Base-by-base conservation (phyloP, 53 echinoderm and acorn worm genomes). In the Mesocentrotus franciscanus region DNA sequence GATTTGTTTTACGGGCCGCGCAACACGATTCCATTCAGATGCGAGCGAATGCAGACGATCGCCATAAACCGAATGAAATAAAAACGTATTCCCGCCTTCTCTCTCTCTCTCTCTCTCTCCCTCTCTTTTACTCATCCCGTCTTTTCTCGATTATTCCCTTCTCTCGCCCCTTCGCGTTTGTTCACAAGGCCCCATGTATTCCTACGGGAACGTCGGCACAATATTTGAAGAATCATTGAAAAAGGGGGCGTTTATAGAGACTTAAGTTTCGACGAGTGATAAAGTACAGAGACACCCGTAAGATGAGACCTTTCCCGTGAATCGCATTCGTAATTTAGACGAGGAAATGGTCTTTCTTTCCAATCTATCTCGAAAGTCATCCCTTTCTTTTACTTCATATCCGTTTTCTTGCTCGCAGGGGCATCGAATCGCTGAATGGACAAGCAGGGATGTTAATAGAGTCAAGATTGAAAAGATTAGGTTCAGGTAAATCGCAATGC, bases 171-270 rank as follows among this genome's bases (percentile, higher is more conserved):
- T 34, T 66, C 20, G 66, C 34, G 66, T 91, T 91, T 91, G 61
- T 91, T 91, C 91, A 91, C 91, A 66, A 91, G 91, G 91, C 62
- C 91, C 91, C 66, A 34, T 62, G 66, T 91, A 61, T 81, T 81
- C 93, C 93, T 81, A 93, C 33, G 93, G 93, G 93, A 81, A 93
- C 93, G 81, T 49, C 81, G 93, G 93, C 60, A 93, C 29, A 93
- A 93, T 93, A 81, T 93, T 93, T 93, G 93, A 93, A 93, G 93
- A 93, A 78, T 93, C 79, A 33, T 81, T 78, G 61, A 60, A 93
- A 87, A 92, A 74, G 68, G 91, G 87, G 66, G 74, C 92, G 74
- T 92, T 92, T 92, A 75, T 92, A 92, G 92, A 92, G 92, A 92
- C 92, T 92, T 71, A 92, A 74, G 74, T 92, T 92, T 92, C 92